Conservation (phyloP, 2,888 invertebrate species). For the Amorpha juglandis region DNA sequence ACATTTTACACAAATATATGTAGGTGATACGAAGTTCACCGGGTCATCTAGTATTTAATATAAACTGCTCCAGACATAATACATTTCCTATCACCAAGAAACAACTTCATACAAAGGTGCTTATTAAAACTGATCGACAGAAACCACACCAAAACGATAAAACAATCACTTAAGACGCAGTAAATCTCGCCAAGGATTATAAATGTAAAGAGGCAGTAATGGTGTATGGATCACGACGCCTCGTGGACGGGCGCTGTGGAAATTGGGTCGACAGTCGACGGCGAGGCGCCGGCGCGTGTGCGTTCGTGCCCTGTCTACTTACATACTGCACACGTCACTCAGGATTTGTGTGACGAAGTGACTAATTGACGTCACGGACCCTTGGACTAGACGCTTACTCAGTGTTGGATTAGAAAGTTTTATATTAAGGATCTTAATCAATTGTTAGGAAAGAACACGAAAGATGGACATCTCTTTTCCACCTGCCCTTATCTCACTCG, state of each 20-base stretch:
- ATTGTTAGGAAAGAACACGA: background rate
- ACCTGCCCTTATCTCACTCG: too few relatives aligned
- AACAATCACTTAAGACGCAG: slow-evolving; percentile 25
- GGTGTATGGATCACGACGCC: slow-evolving; percentile 18
- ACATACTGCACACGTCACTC: slow-evolving; percentile 31
- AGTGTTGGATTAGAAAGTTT: background rate
- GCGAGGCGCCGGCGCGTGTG: slow-evolving; percentile 67
- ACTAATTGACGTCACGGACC: slow-evolving; percentile 9
- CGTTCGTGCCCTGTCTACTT: slow-evolving; percentile 58
- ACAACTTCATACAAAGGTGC: too few relatives aligned
- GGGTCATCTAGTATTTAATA: too few relatives aligned
- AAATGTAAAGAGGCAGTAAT: slow-evolving; percentile 28
- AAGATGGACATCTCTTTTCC: background rate
- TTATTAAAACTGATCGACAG: slow-evolving; percentile 2
- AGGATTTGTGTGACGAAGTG: slow-evolving; percentile 19
- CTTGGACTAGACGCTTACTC: background rate
- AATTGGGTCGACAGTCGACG: slow-evolving; percentile 64
- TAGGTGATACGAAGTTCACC: too few relatives aligned
- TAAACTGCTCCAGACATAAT: too few relatives aligned
- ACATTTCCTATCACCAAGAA: too few relatives aligned
- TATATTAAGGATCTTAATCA: background rate
- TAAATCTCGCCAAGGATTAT: slow-evolving; percentile 27
- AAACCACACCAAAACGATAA: slow-evolving; percentile 25
- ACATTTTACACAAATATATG: too few relatives aligned
- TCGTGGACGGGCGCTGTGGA: slow-evolving; percentile 26